Evolutionary conservation across 2,113 vertebrate genomes (phyloP).

Genomic region (Nycticebus coucang): DNA sequence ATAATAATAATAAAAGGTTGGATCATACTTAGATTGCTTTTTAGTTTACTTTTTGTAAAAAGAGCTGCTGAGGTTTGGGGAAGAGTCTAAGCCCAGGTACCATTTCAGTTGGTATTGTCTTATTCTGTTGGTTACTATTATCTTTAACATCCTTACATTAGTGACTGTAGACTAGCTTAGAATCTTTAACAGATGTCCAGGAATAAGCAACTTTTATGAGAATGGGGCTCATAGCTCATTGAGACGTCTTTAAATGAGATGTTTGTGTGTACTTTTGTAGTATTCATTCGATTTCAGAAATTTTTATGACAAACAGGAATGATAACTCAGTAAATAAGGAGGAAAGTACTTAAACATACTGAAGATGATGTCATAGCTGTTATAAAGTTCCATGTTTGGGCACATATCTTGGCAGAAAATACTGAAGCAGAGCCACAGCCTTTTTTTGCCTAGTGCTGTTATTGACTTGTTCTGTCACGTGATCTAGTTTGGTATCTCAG

Average conservation of each 20-base stretch:
- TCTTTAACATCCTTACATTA: conserved; percentile 39
- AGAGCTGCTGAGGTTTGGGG: conserved; percentile 28
- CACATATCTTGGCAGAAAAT: conserved; percentile 45
- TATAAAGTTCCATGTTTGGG: conserved; percentile 44
- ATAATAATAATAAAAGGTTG: conserved; percentile 9
- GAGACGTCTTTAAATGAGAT: not conserved
- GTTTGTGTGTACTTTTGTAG: not conserved
- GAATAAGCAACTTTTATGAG: conserved; percentile 49
- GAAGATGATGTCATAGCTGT: conserved; percentile 50
- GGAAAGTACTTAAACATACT: conserved; percentile 33
- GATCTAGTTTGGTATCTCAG: not conserved
- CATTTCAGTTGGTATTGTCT: conserved; percentile 52
- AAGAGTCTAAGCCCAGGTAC: conserved; percentile 25
- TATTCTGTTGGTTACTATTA: conserved; percentile 42
- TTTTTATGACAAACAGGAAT: not conserved
- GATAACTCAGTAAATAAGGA: conserved; percentile 24
- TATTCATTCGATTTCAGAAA: conserved; percentile 43
- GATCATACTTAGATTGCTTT: conserved; percentile 43
- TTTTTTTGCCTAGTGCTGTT: conserved; percentile 46
- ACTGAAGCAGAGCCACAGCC: not conserved
- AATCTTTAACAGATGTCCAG: conserved; percentile 28
- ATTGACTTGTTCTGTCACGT: conserved; percentile 19
- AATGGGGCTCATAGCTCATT: conserved; percentile 33
- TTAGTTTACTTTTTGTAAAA: conserved; percentile 54
- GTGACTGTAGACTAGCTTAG: conserved; percentile 27